Evolutionary conservation across 2,888 invertebrate species (phyloP), one percentile per base, ranked within the genome.

Genomic region (Prionchulus punctatus): DNA sequence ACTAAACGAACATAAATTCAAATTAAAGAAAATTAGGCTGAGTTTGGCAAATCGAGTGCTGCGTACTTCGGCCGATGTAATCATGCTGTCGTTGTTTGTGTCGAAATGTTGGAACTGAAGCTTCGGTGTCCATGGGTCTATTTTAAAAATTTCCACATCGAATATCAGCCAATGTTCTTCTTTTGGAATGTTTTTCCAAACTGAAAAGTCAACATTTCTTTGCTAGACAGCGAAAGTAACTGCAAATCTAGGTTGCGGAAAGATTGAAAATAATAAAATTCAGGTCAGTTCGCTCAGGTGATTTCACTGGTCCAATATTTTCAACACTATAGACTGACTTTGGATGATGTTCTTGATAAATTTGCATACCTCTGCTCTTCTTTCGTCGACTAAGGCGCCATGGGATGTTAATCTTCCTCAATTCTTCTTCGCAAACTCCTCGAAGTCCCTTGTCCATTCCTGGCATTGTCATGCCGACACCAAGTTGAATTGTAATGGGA

Each of bases 91-190:
- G 48, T 65, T 64, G 57, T 70, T 65, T 43, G 60, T 23, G 59
- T 69, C 68, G 57, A 69, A 53, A 58, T 58, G 64, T 31, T 59
- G 43, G 60, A 69, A 69, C 57, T 69, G 67, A 18, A 59, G 47
- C 18, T 65, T 62, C 26, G 58, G 61, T 12, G 62, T 57, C 58
- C 62, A 68, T 15, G 62, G 60, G 42, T 65, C 61, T 2, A 68
- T 61, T 30, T 61, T 54, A 43, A 67, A 54, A 61, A 67, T 60
- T 56, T 68, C 68, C 28, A 68, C 59, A 54, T 65, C 61, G 58
- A 68, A 65, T 21, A 61, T 61, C 49, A 69, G 54, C 69, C 69
- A 69, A 58, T 69, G 69, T 57, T 69, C 69, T 53, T 69, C 69
- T 49, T 64, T 67, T 2, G 69, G 69, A 42, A 69, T 61, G 52